Base-by-base conservation (phyloP, 2,797 vertebrate species). In the Sebastes wilsoni region DNA sequence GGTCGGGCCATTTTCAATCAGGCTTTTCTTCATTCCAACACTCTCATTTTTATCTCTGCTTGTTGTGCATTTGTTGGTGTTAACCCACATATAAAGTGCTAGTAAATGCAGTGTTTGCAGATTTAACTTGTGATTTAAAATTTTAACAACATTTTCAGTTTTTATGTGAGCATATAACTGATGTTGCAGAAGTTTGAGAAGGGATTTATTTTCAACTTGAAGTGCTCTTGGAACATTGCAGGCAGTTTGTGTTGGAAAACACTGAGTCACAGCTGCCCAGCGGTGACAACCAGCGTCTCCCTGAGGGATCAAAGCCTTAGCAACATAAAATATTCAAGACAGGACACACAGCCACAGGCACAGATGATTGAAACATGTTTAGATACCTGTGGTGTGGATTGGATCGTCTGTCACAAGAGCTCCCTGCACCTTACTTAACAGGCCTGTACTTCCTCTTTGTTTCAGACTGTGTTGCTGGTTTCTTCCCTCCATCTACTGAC, bases 1-100 rank as follows among this genome's bases (percentile, higher is more conserved):
- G 23, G 23, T 68, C 27, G 70, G 55, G 71, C 27, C 52, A 36
- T 84, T 82, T 83, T 69, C 38, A 79, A 38, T 87, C 88, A 81
- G 79, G 88, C 73, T 88, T 88, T 90, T 92, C 88, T 88, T 89
- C 87, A 94, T 94, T 90, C 88, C 77, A 4, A 1, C 2, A 5
- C 60, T 79, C 42, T 75, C 20, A 16, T 25, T 78, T 86, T 77
- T 61, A 73, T 52, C 54, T n/a, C 23, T 13, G 2, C 10, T 25
- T 59, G 8, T 76, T 6, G 36, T 66, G 2, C 8, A 8, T 76
- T 60, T 72, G 16, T 59, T 34, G 13, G 22, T 27, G 8, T 64
- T 60, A 27, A 55, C n/a, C 8, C 20, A 9, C 8, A 25, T 28
- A 52, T 14, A 62, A 11, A 71, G 10, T 27, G 1, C 9, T 16